Evolutionary conservation across 2,797 vertebrate species (phyloP), one percentile per base, ranked within the genome.

Genomic region (Sebastes hubbsi): DNA sequence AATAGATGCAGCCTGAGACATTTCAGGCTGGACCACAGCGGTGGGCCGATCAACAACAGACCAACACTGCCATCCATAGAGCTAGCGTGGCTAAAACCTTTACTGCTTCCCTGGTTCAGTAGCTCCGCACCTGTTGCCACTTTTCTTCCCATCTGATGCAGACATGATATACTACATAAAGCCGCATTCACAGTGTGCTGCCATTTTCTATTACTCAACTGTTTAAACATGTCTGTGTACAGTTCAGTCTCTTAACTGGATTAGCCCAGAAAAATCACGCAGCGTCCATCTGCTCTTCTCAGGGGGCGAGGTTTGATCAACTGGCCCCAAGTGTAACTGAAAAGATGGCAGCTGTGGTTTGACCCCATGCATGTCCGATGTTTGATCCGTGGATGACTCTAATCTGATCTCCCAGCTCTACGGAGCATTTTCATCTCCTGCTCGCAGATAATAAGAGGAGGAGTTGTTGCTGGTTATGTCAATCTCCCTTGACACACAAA

Each of bases 261-360:
- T 91, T 90, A 90, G 49, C 82, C 58, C 78, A 84, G 83, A 81
- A 77, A 77, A 67, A 68, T 59, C 59, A 42, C 13, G 1, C 59
- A 29, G n/a, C 25, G 49, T 80, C 82, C 79, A 88, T 86, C 81
- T 86, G 86, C 36, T 49, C 38, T 72, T 27, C 66, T 72, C 18
- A 72, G 24, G 3, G 2, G 12, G 8, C 20, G 52, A 16, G 22
- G 14, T 75, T 72, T 67, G 36, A 75, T 65, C 49, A 75, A 73
- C 52, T 34, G 25, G 9, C 27, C 25, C 3, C 18, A 13, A 36
- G 75, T 62, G 6, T 63, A 27, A 71, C 61, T 52, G 8, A 62
- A 78, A 75, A 77, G 24, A 71, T 30, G 6, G 22, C 55, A 25
- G 46, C 56, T 54, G 30, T 16, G 59, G 46, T 73, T 66, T 77